A percentile compares a stretch with the other conserved stretches of the same genome.
Conservation (phyloP, 2,888 invertebrate species). For the Uropetala carovei region DNA sequence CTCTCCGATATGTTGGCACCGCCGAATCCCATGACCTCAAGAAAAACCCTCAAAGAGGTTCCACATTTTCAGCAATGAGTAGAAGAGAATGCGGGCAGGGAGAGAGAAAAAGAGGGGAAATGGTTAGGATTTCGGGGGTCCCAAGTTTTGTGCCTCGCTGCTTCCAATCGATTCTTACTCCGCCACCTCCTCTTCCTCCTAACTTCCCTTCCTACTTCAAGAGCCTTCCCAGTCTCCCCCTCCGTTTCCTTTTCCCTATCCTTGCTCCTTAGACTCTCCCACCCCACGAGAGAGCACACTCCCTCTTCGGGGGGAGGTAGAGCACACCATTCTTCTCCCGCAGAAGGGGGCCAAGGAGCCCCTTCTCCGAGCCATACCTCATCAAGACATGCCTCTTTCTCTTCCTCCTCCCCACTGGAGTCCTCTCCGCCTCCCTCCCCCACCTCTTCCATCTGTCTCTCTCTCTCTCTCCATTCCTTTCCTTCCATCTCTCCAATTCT, state of each 20-base stretch:
- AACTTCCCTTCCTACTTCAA: slow-evolving; percentile 26
- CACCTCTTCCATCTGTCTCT: not conserved
- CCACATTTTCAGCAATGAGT: not conserved
- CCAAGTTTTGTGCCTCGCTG: slow-evolving; percentile 31
- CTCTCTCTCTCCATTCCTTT: not conserved
- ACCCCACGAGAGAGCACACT: not conserved
- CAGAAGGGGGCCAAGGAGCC: slow-evolving; percentile 41
- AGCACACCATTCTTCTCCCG: slow-evolving; percentile 53
- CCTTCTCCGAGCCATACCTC: slow-evolving; percentile 40
- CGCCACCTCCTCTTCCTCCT: not conserved
- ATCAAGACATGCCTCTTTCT: slow-evolving; percentile 53
- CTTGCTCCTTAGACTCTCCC: not conserved
- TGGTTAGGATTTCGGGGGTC: slow-evolving; percentile 56
- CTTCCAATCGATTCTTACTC: slow-evolving; percentile 50
- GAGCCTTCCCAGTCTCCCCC: not conserved
- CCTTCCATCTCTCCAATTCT: not conserved
- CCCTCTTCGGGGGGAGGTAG: not conserved
- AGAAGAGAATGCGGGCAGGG: not conserved
- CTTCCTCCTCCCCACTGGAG: not conserved
- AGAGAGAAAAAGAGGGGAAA: not conserved
- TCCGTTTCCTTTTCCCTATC: not conserved
- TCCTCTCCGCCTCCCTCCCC: not conserved
- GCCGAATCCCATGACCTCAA: slow-evolving; percentile 17
- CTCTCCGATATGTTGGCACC: slow-evolving; percentile 4
- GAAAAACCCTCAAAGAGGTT: slow-evolving; percentile 6